Conservation (phyloP, 2,113 vertebrate genomes). For the Anguilla rostrata region DNA sequence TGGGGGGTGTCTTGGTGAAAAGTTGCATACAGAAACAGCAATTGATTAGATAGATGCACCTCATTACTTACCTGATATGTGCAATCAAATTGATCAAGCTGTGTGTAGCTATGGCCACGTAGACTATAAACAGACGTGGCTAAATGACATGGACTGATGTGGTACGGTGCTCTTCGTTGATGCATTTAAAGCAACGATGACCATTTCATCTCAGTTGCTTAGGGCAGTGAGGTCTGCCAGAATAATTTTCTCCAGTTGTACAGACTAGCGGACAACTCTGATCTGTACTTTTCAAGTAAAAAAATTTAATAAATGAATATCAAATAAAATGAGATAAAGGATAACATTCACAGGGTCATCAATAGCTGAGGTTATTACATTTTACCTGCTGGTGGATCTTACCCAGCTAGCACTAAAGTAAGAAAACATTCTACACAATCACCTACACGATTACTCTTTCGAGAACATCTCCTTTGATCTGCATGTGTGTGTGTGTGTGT, state of each 20-base stretch:
- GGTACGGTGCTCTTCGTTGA: background rate
- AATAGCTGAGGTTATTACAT: background rate
- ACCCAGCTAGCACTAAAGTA: background rate
- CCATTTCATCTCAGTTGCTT: background rate
- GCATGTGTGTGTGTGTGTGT: background rate
- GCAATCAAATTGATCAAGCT: background rate
- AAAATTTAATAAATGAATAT: background rate
- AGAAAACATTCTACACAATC: background rate
- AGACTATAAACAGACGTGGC: background rate
- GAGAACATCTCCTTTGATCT: background rate
- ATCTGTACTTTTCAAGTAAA: slow-evolving; percentile 1
- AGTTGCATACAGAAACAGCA: too few species aligned
- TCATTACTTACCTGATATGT: too few species aligned
- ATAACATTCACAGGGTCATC: slow-evolving; percentile 1
- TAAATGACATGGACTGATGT: background rate
- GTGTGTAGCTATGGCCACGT: background rate
- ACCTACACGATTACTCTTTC: background rate
- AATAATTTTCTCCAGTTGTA: background rate
- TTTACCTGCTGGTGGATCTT: slow-evolving; percentile 1
- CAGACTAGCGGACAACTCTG: background rate
- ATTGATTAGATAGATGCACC: too few species aligned
- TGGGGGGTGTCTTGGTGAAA: background rate
- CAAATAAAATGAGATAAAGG: slow-evolving; percentile 13
- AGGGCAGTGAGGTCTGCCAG: background rate
- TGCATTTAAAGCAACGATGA: background rate